A percentile compares a stretch with the other conserved stretches of the same genome.
Evolutionary conservation across 1,140 invertebrate genomes (phyloP).

Genomic region (Archivesica marissinica): DNA sequence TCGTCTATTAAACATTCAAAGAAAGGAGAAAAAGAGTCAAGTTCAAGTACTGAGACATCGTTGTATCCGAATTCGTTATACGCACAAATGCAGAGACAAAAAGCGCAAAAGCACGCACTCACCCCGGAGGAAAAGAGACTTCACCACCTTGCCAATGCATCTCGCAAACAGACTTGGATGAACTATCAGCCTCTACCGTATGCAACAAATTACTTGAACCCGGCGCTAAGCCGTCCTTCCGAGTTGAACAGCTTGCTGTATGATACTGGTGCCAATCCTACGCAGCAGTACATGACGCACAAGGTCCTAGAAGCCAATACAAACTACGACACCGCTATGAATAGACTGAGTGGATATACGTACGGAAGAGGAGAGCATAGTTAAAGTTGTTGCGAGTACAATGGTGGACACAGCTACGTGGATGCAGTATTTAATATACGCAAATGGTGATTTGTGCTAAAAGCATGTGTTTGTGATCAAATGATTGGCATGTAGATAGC

Average conservation of each 20-base stretch:
- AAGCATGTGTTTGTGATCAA: too few relatives aligned
- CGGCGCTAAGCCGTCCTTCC: constrained; percentile 76
- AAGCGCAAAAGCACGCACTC: constrained; percentile 27
- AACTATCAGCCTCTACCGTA: constrained; percentile 73
- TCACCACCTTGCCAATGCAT: neutral
- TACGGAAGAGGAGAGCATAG: too few relatives aligned
- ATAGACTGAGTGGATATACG: constrained; percentile 65
- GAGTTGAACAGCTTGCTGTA: constrained; percentile 59
- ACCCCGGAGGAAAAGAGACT: constrained; percentile 21
- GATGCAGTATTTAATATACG: too few relatives aligned
- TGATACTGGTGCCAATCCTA: constrained; percentile 34
- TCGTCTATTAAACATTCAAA: constrained; percentile 22
- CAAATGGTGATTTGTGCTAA: too few relatives aligned
- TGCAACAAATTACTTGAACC: constrained; percentile 73
- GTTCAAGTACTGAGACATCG: neutral
- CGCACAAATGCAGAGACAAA: constrained; percentile 28
- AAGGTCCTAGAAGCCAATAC: constrained; percentile 69
- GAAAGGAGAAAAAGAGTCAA: constrained; percentile 29
- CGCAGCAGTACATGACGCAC: constrained; percentile 51
- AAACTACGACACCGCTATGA: constrained; percentile 73
- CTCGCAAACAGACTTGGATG: constrained; percentile 65
- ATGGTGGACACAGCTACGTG: too few relatives aligned
- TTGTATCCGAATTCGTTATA: constrained; percentile 58
- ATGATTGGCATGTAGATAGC: too few relatives aligned
- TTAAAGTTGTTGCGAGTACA: too few relatives aligned